A percentile compares a stretch with the other conserved stretches of the same genome.
These are phyloP conservation scores for Sorex fumeus DNA, from an alignment of 2,113 vertebrate genomes.

Conservation along the genomic window DNA sequence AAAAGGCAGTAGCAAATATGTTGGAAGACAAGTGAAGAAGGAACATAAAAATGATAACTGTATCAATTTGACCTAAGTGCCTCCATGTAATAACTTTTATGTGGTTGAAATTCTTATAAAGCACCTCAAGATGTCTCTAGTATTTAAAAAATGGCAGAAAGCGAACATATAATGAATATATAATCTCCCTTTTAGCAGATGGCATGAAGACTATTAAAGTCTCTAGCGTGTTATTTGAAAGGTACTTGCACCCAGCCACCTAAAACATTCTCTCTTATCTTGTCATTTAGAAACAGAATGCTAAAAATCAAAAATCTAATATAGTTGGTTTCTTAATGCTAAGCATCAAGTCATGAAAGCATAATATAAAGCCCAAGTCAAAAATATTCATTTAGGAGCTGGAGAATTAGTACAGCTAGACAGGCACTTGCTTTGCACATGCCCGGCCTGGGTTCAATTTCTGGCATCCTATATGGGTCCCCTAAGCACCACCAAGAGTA, in stretches of 20 bases:
- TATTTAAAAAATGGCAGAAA: constrained; percentile 31
- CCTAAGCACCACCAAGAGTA: too few species aligned
- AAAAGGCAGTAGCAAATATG: not conserved
- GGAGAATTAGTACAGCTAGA: too few species aligned
- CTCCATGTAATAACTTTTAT: constrained; percentile 9
- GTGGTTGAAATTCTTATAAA: not conserved
- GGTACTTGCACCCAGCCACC: not conserved
- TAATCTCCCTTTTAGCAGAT: constrained; percentile 34
- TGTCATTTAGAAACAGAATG: not conserved
- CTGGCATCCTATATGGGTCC: too few species aligned
- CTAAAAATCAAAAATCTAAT: constrained; percentile 39
- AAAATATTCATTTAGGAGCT: not conserved
- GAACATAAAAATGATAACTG: not conserved
- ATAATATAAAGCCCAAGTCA: constrained; percentile 16
- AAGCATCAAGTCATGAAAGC: not conserved
- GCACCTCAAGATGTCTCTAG: not conserved
- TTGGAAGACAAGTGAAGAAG: not conserved
- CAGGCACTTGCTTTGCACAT: too few species aligned
- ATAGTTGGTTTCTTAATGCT: not conserved
- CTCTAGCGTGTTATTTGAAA: not conserved
- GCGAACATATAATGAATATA: not conserved
- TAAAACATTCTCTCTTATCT: constrained; percentile 8
- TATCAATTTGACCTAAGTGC: not conserved
- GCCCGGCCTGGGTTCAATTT: too few species aligned
- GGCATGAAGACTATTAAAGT: not conserved